Conservation (phyloP, 2,888 invertebrate species). For the Bugulina stolonifera region DNA sequence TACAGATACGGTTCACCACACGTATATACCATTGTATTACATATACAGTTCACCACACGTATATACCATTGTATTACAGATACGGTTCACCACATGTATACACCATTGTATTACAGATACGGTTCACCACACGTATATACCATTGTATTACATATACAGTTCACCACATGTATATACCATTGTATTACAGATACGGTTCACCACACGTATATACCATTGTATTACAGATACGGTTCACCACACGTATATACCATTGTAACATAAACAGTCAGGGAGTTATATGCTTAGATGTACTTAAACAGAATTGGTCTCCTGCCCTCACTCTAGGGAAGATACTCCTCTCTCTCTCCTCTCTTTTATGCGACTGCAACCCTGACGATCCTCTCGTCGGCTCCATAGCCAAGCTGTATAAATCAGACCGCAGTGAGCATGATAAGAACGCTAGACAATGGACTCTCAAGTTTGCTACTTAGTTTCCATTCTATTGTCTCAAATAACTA, state of each 20-base stretch:
- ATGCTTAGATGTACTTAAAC: slow-evolving; percentile 93
- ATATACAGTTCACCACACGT: no score
- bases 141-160: slow-evolving; percentile 57
- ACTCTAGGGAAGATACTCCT: slow-evolving; percentile 95
- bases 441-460: slow-evolving; percentile 98
- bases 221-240: slow-evolving; percentile 68
- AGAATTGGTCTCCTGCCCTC: slow-evolving; percentile 98
- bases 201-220: slow-evolving; percentile 65
- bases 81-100: slow-evolving; percentile 85
- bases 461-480: slow-evolving; percentile 65
- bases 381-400: slow-evolving; percentile 96
- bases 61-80: slow-evolving; percentile 41
- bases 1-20: slow-evolving; percentile 71
- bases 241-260: slow-evolving; percentile 98
- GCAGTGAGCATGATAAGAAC: slow-evolving; percentile 95
- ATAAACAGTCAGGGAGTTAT: slow-evolving; percentile 98
- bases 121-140: no score
- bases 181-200: slow-evolving; percentile 96
- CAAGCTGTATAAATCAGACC: slow-evolving; percentile 92
- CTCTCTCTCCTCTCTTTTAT: slow-evolving; percentile 93
- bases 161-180: slow-evolving; percentile 95
- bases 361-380: slow-evolving; percentile 98
- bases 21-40: slow-evolving; percentile 99
- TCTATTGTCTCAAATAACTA: no score
- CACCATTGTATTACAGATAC: slow-evolving; percentile 99